Conservation (phyloP, 2,888 invertebrate species). For the Dascillus cervinus region DNA sequence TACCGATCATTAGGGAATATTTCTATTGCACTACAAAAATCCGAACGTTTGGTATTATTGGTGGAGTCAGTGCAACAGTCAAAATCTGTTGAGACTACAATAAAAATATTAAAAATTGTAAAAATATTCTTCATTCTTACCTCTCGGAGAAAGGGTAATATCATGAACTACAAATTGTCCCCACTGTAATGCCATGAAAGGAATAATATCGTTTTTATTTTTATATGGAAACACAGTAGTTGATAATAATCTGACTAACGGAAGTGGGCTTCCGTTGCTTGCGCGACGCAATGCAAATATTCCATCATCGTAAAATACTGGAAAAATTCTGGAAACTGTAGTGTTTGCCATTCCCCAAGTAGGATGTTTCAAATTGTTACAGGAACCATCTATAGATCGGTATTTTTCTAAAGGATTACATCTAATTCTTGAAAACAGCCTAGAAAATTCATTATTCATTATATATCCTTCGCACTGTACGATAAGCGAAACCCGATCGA, state of each 20-base stretch:
- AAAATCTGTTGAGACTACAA: too few species aligned
- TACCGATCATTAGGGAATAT: constrained; percentile 55
- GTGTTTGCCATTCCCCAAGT: constrained; percentile 65
- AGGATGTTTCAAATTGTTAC: constrained; percentile 65
- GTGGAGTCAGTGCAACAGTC: constrained; percentile 2
- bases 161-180: constrained; percentile 75
- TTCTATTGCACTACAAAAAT: constrained; percentile 58
- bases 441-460: too few species aligned
- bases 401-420: too few species aligned
- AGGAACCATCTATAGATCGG: constrained; percentile 70
- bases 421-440: too few species aligned
- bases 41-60: not conserved
- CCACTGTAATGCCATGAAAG: constrained; percentile 69
- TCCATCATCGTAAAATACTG: constrained; percentile 61
- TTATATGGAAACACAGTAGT: constrained; percentile 51
- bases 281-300: constrained; percentile 51
- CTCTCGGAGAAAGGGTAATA: constrained; percentile 57
- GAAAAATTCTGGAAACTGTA: constrained; percentile 56
- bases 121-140: not conserved
- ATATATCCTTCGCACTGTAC: too few species aligned
- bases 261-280: constrained; percentile 47
- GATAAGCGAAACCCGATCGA: too few species aligned
- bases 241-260: constrained; percentile 62
- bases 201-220: constrained; percentile 55
- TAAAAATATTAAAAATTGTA: too few species aligned